Percentiles rank a stretch among this genome's conserved stretches.
These are phyloP conservation scores for Ylistrum balloti DNA, from an alignment of 1,140 invertebrate genomes.

Conservation along the genomic window DNA sequence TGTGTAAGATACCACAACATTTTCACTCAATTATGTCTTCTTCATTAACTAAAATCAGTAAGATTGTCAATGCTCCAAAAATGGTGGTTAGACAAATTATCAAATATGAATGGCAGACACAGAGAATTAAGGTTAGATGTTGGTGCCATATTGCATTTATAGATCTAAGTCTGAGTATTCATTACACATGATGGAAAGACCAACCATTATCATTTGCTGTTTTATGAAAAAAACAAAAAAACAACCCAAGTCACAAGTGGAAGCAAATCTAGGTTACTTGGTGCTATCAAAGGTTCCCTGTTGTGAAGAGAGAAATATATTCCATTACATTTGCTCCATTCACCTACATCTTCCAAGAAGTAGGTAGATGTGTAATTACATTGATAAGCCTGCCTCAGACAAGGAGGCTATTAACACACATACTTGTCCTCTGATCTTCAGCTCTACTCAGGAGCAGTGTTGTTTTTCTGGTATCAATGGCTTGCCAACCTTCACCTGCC, in stretches of 20 bases:
- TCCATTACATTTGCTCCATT: background rate
- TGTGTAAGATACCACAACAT: no score
- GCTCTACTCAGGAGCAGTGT: background rate
- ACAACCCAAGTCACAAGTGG: no score
- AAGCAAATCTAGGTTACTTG: background rate
- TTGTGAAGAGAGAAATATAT: background rate
- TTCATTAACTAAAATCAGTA: no score
- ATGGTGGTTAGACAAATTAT: no score
- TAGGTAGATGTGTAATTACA: slow-evolving; percentile 19
- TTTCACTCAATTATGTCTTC: no score
- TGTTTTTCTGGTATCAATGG: background rate
- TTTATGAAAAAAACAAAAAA: background rate
- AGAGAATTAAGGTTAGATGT: no score
- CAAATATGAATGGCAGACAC: no score
- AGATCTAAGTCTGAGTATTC: no score
- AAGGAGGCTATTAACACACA: background rate
- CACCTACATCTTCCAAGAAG: background rate
- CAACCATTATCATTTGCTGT: background rate
- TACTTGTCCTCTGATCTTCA: background rate
- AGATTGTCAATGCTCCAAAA: no score
- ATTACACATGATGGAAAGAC: background rate
- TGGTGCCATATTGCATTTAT: no score
- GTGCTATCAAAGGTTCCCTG: background rate
- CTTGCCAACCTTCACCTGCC: background rate
- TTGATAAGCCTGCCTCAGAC: background rate